Evolutionary conservation across 2,888 invertebrate genomes (phyloP), one percentile per base, ranked within the genome.

Genomic region (Candidula unifasciata): DNA sequence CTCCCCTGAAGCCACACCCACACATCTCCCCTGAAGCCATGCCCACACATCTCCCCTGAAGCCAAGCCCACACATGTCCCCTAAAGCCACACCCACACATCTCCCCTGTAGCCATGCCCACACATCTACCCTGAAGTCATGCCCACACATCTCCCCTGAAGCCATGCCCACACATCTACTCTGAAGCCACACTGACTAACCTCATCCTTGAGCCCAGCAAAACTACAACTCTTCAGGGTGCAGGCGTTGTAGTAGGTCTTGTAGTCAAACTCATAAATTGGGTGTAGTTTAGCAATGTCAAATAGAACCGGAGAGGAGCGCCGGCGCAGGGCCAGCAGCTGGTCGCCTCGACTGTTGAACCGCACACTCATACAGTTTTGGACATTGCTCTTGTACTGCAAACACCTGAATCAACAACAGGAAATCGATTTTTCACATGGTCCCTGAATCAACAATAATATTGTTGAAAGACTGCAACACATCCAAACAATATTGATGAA

Each of bases 181-280:
- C 44, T 44, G 44, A 44, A 44, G 13, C 44, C 6, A 60, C 35
- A 27, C 0, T 44, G 18, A 77, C 33, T 57, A 81, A 92, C 95
- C 95, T 95, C 95, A 91, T 98, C 98, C 57, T 96, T 95, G 69
- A 96, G 96, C 0, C 98, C 98, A 27, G 97, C 98, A 94, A 98
- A 99, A 87, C 96, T 96, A 92, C 98, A 97, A 87, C 97, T 98
- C 94, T 99, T 99, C 97, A 99, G 98, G 0, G 99, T 99, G 93
- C 98, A 98, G 0, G 97, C 97, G 94, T 98, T 98, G 92, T 97
- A 97, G 93, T 98, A 99, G 87, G 97, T 97, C 77, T 96, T 96
- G 93, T 98, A 97, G 93, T 97, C 97, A 94, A 98, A 98, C 93
- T 97, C 97, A 87, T 96, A 97, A 44, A 97, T 94, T 0, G 97